Conservation (phyloP, 2,113 vertebrate genomes). For the Ancistrus triradiatus region DNA sequence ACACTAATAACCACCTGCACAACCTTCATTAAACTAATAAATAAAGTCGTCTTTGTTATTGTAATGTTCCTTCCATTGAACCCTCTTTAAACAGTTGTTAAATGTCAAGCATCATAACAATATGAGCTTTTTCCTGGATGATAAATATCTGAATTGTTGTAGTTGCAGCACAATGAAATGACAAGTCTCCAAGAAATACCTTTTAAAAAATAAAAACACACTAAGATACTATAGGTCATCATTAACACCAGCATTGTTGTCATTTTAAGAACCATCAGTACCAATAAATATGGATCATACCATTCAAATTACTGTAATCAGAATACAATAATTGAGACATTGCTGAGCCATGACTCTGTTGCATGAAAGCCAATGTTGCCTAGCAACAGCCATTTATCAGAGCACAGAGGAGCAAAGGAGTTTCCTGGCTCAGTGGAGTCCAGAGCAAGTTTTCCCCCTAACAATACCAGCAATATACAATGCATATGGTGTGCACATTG, state of each 20-base stretch:
- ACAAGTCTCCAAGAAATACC: no score
- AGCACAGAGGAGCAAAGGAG: conserved; percentile 48
- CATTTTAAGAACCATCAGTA: conserved; percentile 25
- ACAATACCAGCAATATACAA: conserved; percentile 14
- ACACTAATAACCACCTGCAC: no score
- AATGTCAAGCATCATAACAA: no score
- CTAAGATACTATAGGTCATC: not conserved
- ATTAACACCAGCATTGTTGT: conserved; percentile 6
- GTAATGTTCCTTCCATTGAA: no score
- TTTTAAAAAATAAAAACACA: not conserved
- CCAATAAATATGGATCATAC: conserved; percentile 22
- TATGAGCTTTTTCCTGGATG: no score
- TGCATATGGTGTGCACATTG: conserved; percentile 10
- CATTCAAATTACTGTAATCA: conserved; percentile 33
- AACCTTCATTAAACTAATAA: no score
- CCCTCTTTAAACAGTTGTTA: no score
- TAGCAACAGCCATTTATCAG: conserved; percentile 50
- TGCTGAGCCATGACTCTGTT: conserved; percentile 47
- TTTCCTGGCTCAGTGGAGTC: conserved; percentile 47
- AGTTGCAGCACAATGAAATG: no score
- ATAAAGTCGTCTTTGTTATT: no score
- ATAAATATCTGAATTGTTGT: no score
- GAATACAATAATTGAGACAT: conserved; percentile 52
- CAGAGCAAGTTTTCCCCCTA: conserved; percentile 33
- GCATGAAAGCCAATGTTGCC: conserved; percentile 51